These are phyloP conservation scores for Callospermophilus lateralis DNA, from an alignment of 2,113 vertebrate species.

Conservation along the genomic window DNA sequence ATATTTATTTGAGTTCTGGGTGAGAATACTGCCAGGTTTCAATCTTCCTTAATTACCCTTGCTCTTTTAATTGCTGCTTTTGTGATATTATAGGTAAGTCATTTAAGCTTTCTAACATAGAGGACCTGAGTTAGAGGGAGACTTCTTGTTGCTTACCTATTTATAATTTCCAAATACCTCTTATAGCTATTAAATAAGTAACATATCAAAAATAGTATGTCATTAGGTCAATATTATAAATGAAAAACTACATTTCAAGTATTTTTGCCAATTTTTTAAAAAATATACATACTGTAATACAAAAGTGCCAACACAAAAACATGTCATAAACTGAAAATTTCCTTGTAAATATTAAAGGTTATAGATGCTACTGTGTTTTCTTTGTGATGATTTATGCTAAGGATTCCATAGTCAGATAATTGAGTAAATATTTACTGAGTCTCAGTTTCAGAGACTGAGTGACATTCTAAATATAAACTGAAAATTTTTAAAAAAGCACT, in stretches of 20 bases:
- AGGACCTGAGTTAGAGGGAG: neutral
- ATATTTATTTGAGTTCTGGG: neutral
- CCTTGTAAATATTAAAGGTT: neutral
- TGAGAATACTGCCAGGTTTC: neutral
- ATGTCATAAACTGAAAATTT: neutral
- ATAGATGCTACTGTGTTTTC: neutral
- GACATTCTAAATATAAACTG: neutral
- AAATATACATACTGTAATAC: neutral
- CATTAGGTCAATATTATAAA: neutral
- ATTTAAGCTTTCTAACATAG: neutral
- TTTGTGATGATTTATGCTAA: neutral
- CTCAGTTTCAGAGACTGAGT: neutral
- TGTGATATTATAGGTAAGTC: neutral
- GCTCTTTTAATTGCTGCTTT: neutral
- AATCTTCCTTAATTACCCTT: neutral
- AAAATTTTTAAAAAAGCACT: neutral
- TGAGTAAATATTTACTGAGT: neutral
- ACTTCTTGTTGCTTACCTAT: neutral
- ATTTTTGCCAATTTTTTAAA: neutral
- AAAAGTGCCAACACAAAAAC: neutral
- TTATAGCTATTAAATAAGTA: neutral
- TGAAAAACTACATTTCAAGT: neutral
- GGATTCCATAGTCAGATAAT: neutral
- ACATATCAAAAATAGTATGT: neutral
- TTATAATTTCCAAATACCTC: neutral